Evolutionary conservation across 2,888 invertebrate genomes (phyloP).

Genomic region (Cephus rjabovi): DNA sequence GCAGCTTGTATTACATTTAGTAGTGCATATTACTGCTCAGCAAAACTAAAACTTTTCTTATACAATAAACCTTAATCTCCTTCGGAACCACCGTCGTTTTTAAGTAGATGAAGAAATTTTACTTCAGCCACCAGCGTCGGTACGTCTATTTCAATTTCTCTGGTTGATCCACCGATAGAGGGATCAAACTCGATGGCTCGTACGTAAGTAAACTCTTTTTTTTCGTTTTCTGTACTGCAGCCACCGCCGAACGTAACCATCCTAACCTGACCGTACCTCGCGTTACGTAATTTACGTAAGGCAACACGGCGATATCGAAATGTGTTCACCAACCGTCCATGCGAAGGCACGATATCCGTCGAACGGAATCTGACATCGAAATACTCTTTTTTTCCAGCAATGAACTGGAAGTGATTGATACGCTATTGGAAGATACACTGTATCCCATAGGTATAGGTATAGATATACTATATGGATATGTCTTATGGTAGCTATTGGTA

Average conservation of each 20-base stretch:
- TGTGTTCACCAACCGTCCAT: background rate
- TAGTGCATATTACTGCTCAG: background rate
- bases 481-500: background rate
- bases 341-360: background rate
- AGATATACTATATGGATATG: background rate
- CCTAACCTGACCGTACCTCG: background rate
- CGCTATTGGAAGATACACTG: background rate
- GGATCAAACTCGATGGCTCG: too few relatives aligned
- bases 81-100: background rate
- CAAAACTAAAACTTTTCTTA: too few relatives aligned
- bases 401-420: background rate
- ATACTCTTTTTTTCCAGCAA: background rate
- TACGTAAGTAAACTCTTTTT: too few relatives aligned
- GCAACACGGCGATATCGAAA: background rate
- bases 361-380: background rate
- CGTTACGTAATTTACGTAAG: background rate
- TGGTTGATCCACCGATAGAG: too few relatives aligned
- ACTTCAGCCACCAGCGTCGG: background rate
- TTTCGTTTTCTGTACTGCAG: too few relatives aligned
- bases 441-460: background rate
- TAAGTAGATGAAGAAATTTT: background rate
- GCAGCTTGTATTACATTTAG: background rate
- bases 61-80: too few relatives aligned
- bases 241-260: background rate
- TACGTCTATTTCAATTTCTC: background rate